Evolutionary conservation across 2,888 invertebrate species (phyloP).

Genomic region (Caenorhabditis sulstoni): DNA sequence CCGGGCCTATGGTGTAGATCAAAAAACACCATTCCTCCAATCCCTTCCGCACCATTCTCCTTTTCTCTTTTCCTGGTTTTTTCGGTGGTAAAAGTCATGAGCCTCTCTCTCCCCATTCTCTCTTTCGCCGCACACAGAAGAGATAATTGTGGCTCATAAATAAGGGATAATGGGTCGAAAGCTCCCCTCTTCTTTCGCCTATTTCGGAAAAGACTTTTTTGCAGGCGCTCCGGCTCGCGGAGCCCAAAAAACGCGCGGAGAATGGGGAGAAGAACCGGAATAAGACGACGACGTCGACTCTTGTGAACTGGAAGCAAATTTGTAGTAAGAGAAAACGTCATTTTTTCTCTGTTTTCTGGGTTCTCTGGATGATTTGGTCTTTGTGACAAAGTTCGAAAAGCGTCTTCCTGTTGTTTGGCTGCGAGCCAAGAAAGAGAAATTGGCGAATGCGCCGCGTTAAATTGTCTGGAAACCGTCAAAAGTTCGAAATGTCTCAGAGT

Average conservation of each 20-base stretch:
- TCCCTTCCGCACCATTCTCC: too few relatives aligned
- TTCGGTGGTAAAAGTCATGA: background rate
- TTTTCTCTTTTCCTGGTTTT: too few relatives aligned
- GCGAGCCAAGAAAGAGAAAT: too few relatives aligned
- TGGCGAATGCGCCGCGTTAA: too few relatives aligned
- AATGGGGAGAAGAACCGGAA: too few relatives aligned
- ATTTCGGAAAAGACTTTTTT: constrained; percentile 3
- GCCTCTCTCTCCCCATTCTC: background rate
- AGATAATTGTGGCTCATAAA: constrained; percentile 41
- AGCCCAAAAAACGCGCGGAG: too few relatives aligned
- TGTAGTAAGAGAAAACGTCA: constrained; percentile 11
- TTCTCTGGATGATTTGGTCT: background rate
- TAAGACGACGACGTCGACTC: too few relatives aligned
- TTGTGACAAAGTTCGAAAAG: constrained; percentile 3
- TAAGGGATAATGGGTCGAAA: constrained; percentile 23
- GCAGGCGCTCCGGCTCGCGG: background rate
- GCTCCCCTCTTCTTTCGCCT: background rate
- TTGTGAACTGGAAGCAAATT: constrained; percentile 17
- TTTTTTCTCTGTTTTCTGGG: background rate
- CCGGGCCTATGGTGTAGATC: constrained; percentile 30
- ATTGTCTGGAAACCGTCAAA: too few relatives aligned
- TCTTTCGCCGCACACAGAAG: background rate
- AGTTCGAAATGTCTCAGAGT: too few relatives aligned
- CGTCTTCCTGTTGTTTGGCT: background rate
- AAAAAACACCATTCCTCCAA: constrained; percentile 8